phyloP scores from a whole-genome alignment of 2,888 invertebrate genomes.

The Smittia aterrima region DNA sequence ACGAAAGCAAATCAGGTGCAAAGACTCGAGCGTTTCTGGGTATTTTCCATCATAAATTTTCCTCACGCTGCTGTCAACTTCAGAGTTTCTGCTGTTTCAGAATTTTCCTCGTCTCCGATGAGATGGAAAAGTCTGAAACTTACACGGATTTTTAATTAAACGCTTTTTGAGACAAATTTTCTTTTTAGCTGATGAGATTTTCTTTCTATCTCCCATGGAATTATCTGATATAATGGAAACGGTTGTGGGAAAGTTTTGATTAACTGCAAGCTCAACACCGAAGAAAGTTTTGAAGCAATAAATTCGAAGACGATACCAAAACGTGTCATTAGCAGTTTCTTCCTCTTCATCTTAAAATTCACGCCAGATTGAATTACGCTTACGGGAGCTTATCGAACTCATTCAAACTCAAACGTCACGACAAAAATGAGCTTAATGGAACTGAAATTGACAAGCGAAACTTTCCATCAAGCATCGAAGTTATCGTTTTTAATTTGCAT shows the following conservation, averaged over 20 bases:
- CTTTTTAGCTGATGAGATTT: conserved; percentile 12
- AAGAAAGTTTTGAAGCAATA: not conserved
- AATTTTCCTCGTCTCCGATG: not conserved
- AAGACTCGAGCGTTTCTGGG: not conserved
- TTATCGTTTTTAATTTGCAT: not conserved
- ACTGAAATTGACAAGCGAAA: not conserved
- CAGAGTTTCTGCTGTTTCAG: not conserved
- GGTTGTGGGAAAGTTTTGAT: not conserved
- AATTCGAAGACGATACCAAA: not conserved
- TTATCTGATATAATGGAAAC: not conserved
- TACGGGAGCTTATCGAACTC: not conserved
- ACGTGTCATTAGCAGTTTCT: not conserved
- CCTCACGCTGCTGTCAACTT: conserved; percentile 8
- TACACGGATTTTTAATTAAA: conserved; percentile 23
- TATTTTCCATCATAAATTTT: not conserved
- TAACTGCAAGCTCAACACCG: not conserved
- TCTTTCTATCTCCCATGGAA: not conserved
- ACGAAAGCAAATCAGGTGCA: not conserved
- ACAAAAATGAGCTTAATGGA: not conserved
- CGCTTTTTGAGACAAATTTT: not conserved
- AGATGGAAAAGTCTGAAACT: conserved; percentile 6
- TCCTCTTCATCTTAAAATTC: too few relatives aligned
- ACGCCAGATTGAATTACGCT: not conserved
- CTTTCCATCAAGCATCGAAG: not conserved
- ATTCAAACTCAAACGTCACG: not conserved